Percentiles rank a stretch among this genome's conserved stretches.
Evolutionary conservation across 2,797 vertebrate species (phyloP).

Genomic region (Pseudotriccus pelzelni): DNA sequence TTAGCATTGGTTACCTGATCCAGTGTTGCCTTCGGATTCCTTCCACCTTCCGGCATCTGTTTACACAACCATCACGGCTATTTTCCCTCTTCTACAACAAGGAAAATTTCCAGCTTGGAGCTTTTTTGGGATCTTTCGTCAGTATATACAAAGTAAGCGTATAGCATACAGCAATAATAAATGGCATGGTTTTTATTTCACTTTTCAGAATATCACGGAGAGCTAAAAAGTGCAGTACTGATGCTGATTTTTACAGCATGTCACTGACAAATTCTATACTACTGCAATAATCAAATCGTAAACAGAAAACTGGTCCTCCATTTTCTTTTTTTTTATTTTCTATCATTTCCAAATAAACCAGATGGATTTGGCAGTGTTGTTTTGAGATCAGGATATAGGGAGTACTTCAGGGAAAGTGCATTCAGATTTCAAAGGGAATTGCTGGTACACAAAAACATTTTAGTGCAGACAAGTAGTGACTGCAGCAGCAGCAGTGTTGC

Average conservation of each 20-base stretch:
- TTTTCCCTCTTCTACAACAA: conserved; percentile 96
- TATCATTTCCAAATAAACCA: not conserved
- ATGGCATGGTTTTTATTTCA: not conserved
- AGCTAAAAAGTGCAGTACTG: not conserved
- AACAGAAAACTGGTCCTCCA: not conserved
- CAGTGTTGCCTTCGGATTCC: conserved; percentile 97
- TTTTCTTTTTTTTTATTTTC: not conserved
- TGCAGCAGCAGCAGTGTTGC: not conserved
- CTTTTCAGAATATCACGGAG: not conserved
- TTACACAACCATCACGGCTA: conserved; percentile 91
- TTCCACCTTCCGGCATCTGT: conserved; percentile 90
- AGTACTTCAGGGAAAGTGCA: not conserved
- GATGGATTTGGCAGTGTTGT: not conserved
- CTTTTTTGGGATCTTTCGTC: conserved; percentile 96
- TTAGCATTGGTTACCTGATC: conserved; percentile 96
- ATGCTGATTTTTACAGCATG: not conserved
- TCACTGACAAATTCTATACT: not conserved
- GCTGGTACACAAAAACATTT: not conserved
- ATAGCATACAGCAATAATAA: not conserved
- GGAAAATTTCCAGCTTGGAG: conserved; percentile 96
- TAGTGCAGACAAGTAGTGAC: not conserved
- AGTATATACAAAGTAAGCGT: conserved; percentile 96
- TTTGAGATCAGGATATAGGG: not conserved
- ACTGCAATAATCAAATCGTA: not conserved
- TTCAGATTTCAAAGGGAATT: not conserved